These are phyloP conservation scores for Portevinia maculata DNA, from an alignment of 2,888 invertebrate species.

Conservation along the genomic window DNA sequence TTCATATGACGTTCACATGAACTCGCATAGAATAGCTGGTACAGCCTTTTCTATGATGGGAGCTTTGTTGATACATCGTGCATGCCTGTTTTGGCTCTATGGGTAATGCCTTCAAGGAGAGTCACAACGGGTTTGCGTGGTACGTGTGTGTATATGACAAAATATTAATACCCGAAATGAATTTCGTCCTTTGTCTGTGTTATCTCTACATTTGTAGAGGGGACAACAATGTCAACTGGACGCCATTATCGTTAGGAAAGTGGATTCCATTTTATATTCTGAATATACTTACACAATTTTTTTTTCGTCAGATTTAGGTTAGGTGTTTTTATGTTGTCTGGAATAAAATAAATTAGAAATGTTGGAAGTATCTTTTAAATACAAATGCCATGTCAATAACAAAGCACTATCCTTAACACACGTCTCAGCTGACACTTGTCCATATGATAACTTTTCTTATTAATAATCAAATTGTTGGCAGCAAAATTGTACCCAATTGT, in stretches of 20 bases:
- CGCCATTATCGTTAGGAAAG: conserved; percentile 70
- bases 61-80: neutral
- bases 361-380: too few relatives aligned
- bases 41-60: conserved; percentile 61
- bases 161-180: conserved; percentile 74
- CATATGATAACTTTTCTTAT: too few relatives aligned
- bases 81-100: conserved; percentile 9
- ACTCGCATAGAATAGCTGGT: conserved; percentile 18
- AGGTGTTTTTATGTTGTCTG: neutral
- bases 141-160: conserved; percentile 67
- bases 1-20: conserved; percentile 60
- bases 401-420: too few relatives aligned
- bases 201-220: conserved; percentile 29
- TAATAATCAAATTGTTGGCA: too few relatives aligned
- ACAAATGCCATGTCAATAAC: too few relatives aligned
- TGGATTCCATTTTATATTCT: conserved; percentile 69
- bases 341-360: neutral
- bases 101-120: conserved; percentile 31
- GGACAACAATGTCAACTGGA: conserved; percentile 65
- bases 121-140: conserved; percentile 34
- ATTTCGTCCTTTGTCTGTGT: conserved; percentile 59
- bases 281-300: neutral
- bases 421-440: too few relatives aligned
- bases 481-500: too few relatives aligned
- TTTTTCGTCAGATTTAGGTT: neutral